Evolutionary conservation across 1,140 invertebrate genomes (phyloP).

Genomic region (Apis florea): DNA sequence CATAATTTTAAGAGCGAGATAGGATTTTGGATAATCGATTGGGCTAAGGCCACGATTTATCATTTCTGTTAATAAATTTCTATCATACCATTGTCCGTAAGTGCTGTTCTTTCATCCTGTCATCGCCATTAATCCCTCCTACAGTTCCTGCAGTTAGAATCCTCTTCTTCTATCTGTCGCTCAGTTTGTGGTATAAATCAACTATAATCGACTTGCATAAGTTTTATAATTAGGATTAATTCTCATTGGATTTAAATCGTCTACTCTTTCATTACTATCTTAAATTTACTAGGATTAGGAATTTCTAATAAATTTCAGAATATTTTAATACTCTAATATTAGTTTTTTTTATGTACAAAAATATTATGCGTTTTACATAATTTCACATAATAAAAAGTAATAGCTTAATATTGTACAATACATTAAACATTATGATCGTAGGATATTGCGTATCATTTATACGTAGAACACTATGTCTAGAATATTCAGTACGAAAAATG

Average conservation of each 20-base stretch:
- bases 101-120: neutral
- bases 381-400: too few relatives aligned
- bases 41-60: neutral
- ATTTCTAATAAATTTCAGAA: too few relatives aligned
- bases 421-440: too few relatives aligned
- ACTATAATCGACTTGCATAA: neutral
- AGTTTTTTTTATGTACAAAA: too few relatives aligned
- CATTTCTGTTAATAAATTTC: constrained; percentile 20
- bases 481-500: too few relatives aligned
- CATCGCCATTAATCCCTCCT: neutral
- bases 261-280: neutral
- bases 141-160: neutral
- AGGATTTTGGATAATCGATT: neutral
- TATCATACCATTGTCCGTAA: neutral
- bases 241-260: neutral
- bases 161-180: neutral
- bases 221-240: neutral
- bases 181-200: neutral
- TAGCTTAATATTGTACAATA: too few relatives aligned
- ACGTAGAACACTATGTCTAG: too few relatives aligned
- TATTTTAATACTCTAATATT: too few relatives aligned
- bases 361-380: too few relatives aligned
- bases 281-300: too few relatives aligned
- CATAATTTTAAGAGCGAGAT: too few relatives aligned
- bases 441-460: too few relatives aligned